A percentile compares a stretch with the other conserved stretches of the same genome.
phyloP scores from a whole-genome alignment of 2,888 invertebrate species.

The Agrypnus murinus region DNA sequence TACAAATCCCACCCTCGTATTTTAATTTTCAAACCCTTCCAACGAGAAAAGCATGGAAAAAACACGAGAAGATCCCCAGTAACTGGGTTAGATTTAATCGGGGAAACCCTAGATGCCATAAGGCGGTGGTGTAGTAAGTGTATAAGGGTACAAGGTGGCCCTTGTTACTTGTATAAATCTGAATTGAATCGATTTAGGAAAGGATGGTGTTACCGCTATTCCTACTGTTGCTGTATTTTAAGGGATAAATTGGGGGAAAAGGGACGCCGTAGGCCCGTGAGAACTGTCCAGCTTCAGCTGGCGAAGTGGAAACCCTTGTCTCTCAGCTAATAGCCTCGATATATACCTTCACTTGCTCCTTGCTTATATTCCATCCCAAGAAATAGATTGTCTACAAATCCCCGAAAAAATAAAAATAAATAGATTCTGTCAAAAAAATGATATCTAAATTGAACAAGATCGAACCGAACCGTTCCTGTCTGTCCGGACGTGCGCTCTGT shows the following conservation, averaged over 20 bases:
- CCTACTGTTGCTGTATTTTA: conserved; percentile 11
- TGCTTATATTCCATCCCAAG: conserved; percentile 43
- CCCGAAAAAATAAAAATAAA: conserved; percentile 39
- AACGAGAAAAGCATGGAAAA: too few species aligned
- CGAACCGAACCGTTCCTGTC: background rate
- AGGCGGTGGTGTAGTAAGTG: conserved; percentile 1
- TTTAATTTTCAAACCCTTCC: background rate
- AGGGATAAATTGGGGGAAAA: conserved; percentile 34
- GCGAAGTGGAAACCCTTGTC: conserved; percentile 57
- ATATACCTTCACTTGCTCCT: conserved; percentile 46
- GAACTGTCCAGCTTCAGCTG: conserved; percentile 49
- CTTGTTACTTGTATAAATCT: conserved; percentile 36
- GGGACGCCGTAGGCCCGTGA: conserved; percentile 41
- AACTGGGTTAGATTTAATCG: background rate
- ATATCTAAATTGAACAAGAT: conserved; percentile 21
- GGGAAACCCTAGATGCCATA: background rate
- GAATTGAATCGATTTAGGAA: conserved; percentile 25
- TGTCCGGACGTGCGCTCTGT: background rate
- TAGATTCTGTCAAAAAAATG: conserved; percentile 31
- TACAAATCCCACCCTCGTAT: conserved; percentile 6
- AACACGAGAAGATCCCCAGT: too few species aligned
- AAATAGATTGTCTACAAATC: conserved; percentile 46
- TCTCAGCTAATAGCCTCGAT: conserved; percentile 52
- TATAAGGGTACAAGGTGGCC: conserved; percentile 24
- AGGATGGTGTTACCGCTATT: too few species aligned